phyloP scores from a whole-genome alignment of 2,113 vertebrate species.

The Cnemophilus loriae region DNA sequence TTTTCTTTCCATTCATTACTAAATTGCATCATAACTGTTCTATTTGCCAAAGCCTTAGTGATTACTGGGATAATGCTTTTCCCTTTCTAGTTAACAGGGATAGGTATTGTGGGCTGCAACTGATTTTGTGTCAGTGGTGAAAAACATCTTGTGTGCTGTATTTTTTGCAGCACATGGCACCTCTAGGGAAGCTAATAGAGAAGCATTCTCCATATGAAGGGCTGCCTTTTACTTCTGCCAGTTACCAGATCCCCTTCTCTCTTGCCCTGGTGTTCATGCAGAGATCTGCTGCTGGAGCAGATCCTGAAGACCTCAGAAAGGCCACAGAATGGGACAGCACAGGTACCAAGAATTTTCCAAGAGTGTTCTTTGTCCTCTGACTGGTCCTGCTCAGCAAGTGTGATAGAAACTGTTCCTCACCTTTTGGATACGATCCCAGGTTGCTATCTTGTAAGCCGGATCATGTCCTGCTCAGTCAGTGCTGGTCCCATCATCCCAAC shows the following conservation, averaged over 20 bases:
- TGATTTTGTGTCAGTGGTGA: not conserved
- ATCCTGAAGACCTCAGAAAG: not conserved
- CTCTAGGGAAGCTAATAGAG: not conserved
- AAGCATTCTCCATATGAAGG: not conserved
- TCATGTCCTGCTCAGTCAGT: not conserved
- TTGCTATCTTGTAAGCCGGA: not conserved
- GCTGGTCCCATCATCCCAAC: not conserved
- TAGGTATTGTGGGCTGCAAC: not conserved
- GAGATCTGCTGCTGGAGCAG: not conserved
- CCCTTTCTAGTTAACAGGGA: not conserved
- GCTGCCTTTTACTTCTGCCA: not conserved
- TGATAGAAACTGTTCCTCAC: not conserved
- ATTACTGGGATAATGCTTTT: not conserved
- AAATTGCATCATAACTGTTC: not conserved
- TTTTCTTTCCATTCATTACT: not conserved
- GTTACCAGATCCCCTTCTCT: not conserved
- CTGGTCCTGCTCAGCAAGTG: not conserved
- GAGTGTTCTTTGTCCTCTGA: not conserved
- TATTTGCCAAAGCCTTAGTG: not conserved
- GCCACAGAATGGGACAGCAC: not conserved
- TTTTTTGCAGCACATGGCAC: not conserved
- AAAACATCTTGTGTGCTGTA: not conserved
- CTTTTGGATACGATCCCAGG: not conserved
- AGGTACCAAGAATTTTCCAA: not conserved
- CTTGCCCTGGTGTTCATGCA: not conserved